Evolutionary conservation across 2,888 invertebrate species (phyloP).

Genomic region (Sarcophaga rosellei): DNA sequence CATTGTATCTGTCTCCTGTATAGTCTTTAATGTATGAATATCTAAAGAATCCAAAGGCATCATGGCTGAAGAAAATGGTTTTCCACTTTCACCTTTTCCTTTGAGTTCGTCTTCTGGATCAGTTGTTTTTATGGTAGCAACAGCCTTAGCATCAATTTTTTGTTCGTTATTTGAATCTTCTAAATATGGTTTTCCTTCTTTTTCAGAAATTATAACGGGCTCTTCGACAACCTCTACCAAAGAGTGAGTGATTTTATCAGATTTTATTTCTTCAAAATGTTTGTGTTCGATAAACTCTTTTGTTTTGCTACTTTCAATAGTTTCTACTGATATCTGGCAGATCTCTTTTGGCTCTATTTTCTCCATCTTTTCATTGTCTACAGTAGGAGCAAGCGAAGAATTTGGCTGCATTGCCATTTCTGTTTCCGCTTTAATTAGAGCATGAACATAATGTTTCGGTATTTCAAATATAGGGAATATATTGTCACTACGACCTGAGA

Average conservation of each 20-base stretch:
- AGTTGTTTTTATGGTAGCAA: background rate
- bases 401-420: constrained; percentile 3
- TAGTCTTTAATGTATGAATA: too few species aligned
- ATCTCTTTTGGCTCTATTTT: constrained; percentile 10
- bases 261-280: too few species aligned
- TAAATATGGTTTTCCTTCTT: constrained; percentile 59
- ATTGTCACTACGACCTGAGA: too few species aligned
- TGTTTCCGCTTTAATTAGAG: constrained; percentile 15
- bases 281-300: too few species aligned
- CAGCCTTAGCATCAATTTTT: background rate
- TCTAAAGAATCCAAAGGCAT: too few species aligned
- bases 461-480: constrained; percentile 49
- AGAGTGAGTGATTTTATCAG: background rate
- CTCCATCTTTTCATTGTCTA: constrained; percentile 71
- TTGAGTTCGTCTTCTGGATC: background rate
- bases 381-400: too few species aligned
- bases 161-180: background rate
- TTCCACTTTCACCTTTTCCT: too few species aligned
- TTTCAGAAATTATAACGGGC: constrained; percentile 73
- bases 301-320: background rate
- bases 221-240: constrained; percentile 64
- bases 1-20: too few species aligned
- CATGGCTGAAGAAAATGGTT: too few species aligned
- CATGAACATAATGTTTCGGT: constrained; percentile 44
- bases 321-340: background rate